Evolutionary conservation across 2,888 invertebrate genomes (phyloP), one percentile per base, ranked within the genome.

Genomic region (Yponomeuta malinellus): DNA sequence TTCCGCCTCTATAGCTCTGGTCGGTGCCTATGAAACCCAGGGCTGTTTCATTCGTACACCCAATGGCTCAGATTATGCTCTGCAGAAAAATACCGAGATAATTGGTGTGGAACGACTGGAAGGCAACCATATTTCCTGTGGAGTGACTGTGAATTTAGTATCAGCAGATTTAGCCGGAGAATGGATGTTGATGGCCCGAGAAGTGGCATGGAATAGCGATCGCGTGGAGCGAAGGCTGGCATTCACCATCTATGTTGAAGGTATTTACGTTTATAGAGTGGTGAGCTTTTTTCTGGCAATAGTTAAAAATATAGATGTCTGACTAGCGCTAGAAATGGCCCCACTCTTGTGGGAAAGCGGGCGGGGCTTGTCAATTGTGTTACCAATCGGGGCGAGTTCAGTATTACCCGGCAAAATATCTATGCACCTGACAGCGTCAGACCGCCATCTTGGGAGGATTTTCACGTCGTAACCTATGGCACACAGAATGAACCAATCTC

Each of bases 111-210:
- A 82, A 74, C 74, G 79, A 15, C 70, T 85, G 9, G 64, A 76
- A 59, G 77, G 74, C 48, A 12, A 43, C 15, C 71, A 73, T 2
- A 74, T 81, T 33, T 79, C 80, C 37, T 89, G 90, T 71, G 85
- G 84, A 1, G 74, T 89, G 2, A 72, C 68, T 2, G 69, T 90
- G 0, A 75, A 73, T 12, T 78, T 88, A 0, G 37, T 73, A 37
- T 75, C 80, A 0, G 81, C 82, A 71, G 78, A 82, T 9, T 73
- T 77, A 70, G 72, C 85, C 5, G 90, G 90, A 9, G 76, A 81
- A 48, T 90, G 89, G 89, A 79, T 76, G n/a, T 77, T 90, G 23
- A 81, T 87, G 6, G 80, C 84, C 10, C 82, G 83, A 74, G 83
- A 80, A 6, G 75, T 68, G 0, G 77, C 75, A 48, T 72, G 71